phyloP scores from a whole-genome alignment of 1,140 invertebrate species.

The Eriosoma lanigerum region DNA sequence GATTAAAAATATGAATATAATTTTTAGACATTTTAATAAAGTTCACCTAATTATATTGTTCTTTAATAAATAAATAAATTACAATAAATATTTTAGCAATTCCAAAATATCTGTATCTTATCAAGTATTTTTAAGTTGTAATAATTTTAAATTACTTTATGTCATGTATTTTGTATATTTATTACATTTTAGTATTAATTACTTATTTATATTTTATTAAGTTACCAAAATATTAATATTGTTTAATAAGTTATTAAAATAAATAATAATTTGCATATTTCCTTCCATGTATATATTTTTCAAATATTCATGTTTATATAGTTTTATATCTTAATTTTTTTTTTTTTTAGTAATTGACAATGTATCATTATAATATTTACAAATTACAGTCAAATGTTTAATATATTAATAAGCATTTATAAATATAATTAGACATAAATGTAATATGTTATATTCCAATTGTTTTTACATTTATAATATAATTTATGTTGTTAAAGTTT shows the following conservation, averaged over 20 bases:
- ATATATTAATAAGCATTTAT: not conserved
- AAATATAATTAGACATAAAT: constrained; percentile 5
- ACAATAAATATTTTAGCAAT: no score
- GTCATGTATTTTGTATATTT: not conserved
- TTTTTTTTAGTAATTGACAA: no score
- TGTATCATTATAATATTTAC: not conserved
- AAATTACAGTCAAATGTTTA: not conserved
- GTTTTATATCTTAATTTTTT: not conserved
- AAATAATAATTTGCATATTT: not conserved
- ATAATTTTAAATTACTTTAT: constrained; percentile 2
- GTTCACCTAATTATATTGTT: no score
- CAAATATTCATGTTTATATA: not conserved
- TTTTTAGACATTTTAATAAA: no score
- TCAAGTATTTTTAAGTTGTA: not conserved
- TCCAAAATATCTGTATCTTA: no score
- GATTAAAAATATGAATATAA: no score
- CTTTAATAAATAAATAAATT: no score
- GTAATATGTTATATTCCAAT: constrained; percentile 26
- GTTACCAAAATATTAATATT: not conserved
- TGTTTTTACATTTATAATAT: constrained; percentile 17
- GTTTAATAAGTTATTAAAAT: not conserved
- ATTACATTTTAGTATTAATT: not conserved
- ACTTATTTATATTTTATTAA: not conserved
- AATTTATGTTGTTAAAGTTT: constrained; percentile 37
- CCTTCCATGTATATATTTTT: not conserved